Evolutionary conservation across 2,888 invertebrate genomes (phyloP), one percentile per base, ranked within the genome.

Genomic region (Zelleria hepariella): DNA sequence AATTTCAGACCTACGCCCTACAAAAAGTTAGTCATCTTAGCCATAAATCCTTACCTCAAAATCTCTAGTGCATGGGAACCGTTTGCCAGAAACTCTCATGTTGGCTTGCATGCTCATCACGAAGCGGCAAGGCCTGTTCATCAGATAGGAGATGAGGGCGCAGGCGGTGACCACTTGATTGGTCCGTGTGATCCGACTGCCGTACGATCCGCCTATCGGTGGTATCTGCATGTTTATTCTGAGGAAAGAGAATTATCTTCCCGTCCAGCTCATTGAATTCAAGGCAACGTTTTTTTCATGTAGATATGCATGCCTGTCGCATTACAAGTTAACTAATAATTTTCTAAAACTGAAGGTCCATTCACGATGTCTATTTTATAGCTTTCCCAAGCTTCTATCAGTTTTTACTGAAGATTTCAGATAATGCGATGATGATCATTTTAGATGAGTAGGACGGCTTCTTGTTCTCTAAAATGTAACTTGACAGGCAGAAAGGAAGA

Each of bases 101-200:
- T 93, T 95, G 21, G 92, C 91, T 68, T 93, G 92, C 59, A 96
- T 83, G 23, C 92, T 89, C 79, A 95, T 78, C 1, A 92, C 90
- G 60, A 96, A 90, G 23, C 94, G 90, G 0, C 94, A 93, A 0
- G 96, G 95, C 57, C 91, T 86, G 65, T 89, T 86, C 54, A 92
- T 76, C 53, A 90, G 89, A 63, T 91, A 76, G 0, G 94, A 92
- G 0, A 93, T 95, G 10, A 97, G 70, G 0, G 94, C 93, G 61
- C 94, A 92, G 0, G 93, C 93, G 25, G 91, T 89, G 0, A 93
- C 90, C 0, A 92, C 73, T 7, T 90, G 81, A 15, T 83, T 77
- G 5, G 90, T 77, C 5, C 95, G 90, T 0, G 91, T 89, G 58
- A 95, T 92, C 77, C 95, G 95, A 0, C 81, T 76, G 0, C 95